These are phyloP conservation scores for Aradophagus sp. DNA, from an alignment of 1,140 invertebrate species.

Conservation along the genomic window DNA sequence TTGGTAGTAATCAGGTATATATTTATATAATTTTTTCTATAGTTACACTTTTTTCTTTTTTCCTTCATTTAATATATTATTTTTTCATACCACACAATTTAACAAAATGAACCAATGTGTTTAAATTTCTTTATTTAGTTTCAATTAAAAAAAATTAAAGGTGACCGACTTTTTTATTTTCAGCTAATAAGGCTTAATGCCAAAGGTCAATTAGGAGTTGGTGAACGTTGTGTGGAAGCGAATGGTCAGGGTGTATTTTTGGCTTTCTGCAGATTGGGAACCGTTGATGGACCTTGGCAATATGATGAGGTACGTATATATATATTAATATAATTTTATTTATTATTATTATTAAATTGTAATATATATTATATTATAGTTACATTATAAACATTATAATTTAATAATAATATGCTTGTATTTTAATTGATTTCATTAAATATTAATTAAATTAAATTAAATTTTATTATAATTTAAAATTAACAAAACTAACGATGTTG, in stretches of 20 bases:
- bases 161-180: constrained; percentile 34
- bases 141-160: constrained; percentile 6
- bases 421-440: constrained; percentile 2
- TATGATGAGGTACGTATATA: constrained; percentile 80
- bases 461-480: too few species aligned
- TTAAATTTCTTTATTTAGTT: too few species aligned
- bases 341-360: too few species aligned
- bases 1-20: constrained; percentile 92
- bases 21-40: too few species aligned
- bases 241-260: constrained; percentile 89
- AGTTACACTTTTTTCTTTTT: too few species aligned
- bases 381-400: constrained; percentile 6
- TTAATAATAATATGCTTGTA: not conserved
- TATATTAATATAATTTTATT: constrained; percentile 1
- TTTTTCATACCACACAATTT: too few species aligned
- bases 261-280: constrained; percentile 91
- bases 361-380: too few species aligned
- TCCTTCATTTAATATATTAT: too few species aligned
- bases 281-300: constrained; percentile 94
- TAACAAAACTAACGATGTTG: too few species aligned
- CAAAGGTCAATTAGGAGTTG: constrained; percentile 94
- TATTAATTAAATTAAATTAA: not conserved
- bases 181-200: constrained; percentile 93
- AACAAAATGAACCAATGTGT: too few species aligned
- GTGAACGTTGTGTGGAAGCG: constrained; percentile 95